Evolutionary conservation across 2,888 invertebrate species (phyloP).

Genomic region (Gisinianus flammeolus): DNA sequence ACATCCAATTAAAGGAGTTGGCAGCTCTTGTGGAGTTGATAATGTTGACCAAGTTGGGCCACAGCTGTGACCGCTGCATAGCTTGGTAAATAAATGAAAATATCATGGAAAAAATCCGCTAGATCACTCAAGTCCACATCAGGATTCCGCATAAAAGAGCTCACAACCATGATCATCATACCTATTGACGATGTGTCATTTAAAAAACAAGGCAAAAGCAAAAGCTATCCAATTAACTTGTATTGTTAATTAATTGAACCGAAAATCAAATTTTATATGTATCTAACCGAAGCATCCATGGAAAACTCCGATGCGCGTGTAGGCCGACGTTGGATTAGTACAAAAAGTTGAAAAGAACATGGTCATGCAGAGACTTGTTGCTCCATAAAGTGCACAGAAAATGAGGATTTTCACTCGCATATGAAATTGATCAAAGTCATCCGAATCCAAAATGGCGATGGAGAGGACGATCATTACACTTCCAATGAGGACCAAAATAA

Average conservation of each 20-base stretch:
- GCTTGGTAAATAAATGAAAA: too few relatives aligned
- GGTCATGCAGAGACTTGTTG: slow-evolving; percentile 72
- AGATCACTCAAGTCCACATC: too few relatives aligned
- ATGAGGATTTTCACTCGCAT: slow-evolving; percentile 69
- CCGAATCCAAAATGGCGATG: slow-evolving; percentile 71
- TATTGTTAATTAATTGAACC: too few relatives aligned
- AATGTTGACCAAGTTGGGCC: slow-evolving; percentile 63
- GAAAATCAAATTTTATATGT: too few relatives aligned
- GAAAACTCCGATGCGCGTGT: slow-evolving; percentile 73
- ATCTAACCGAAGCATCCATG: too few relatives aligned
- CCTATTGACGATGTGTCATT: too few relatives aligned
- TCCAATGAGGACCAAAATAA: slow-evolving; percentile 69
- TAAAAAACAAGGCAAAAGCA: too few relatives aligned
- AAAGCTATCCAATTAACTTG: too few relatives aligned
- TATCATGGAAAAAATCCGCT: too few relatives aligned
- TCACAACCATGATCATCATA: too few relatives aligned
- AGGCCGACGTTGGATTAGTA: slow-evolving; percentile 75
- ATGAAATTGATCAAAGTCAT: slow-evolving; percentile 66
- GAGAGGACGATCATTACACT: slow-evolving; percentile 68
- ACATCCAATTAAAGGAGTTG: slow-evolving; percentile 42
- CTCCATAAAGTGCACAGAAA: slow-evolving; percentile 72
- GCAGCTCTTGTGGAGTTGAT: slow-evolving; percentile 61
- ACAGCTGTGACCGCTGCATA: slow-evolving; percentile 65
- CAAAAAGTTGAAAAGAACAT: slow-evolving; percentile 76
- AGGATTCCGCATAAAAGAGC: too few relatives aligned